phyloP scores from a whole-genome alignment of 1,140 invertebrate genomes.

The Sitophilus oryzae region DNA sequence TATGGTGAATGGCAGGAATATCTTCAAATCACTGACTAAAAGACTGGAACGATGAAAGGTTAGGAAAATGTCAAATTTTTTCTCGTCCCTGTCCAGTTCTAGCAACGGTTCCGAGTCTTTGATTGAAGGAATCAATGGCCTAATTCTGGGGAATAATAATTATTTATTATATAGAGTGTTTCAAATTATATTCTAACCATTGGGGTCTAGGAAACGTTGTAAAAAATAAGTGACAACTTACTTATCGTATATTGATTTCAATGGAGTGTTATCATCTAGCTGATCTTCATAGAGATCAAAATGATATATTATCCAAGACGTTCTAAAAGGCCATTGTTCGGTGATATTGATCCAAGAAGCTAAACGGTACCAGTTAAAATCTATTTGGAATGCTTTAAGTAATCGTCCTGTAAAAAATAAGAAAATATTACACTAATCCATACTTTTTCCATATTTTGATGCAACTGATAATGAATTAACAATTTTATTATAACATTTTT shows the following conservation, averaged over 20 bases:
- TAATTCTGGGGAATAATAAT: slow-evolving; percentile 53
- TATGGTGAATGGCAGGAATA: slow-evolving; percentile 94
- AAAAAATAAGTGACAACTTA: slow-evolving; percentile 46
- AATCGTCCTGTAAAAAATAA: slow-evolving; percentile 65
- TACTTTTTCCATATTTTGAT: background rate
- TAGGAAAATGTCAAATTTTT: slow-evolving; percentile 90
- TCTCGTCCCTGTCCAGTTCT: slow-evolving; percentile 88
- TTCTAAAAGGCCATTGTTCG: slow-evolving; percentile 97
- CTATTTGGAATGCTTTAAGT: slow-evolving; percentile 96
- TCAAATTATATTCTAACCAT: background rate
- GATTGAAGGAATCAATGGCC: slow-evolving; percentile 71
- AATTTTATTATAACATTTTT: background rate
- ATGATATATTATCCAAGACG: slow-evolving; percentile 94
- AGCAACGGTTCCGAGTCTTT: slow-evolving; percentile 85
- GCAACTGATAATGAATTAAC: background rate
- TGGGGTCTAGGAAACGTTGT: background rate
- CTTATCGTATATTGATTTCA: slow-evolving; percentile 91
- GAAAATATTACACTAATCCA: background rate
- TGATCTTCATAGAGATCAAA: slow-evolving; percentile 84
- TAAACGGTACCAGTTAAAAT: slow-evolving; percentile 97
- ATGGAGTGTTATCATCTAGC: slow-evolving; percentile 76
- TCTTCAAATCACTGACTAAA: slow-evolving; percentile 80
- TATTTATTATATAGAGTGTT: background rate
- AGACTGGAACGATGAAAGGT: slow-evolving; percentile 78
- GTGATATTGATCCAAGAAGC: slow-evolving; percentile 97